Evolutionary conservation across 35 echinoderm and acorn worm species (phyloP), one percentile per base, ranked within the genome.

Genomic region (Anneissia japonica): DNA sequence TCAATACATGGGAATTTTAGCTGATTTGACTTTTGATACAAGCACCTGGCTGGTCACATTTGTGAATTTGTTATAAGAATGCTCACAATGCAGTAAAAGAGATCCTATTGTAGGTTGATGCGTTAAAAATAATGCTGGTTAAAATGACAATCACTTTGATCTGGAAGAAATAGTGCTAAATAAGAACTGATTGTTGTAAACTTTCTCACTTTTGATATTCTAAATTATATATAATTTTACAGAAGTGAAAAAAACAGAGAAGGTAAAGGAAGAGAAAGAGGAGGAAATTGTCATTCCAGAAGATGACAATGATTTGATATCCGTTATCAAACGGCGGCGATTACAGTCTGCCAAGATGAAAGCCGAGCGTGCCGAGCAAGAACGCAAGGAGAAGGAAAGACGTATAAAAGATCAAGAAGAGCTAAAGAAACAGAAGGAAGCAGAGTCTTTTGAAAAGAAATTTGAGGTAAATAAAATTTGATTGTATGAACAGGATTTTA

Each of bases 361-460:
- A 46, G 46, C 39, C 38, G 92, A 93, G 45, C 90, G 79, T 35
- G 91, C 86, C 17, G 87, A 89, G 38, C 89, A 89, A 34, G 87
- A 93, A 23, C 91, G 90, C 38, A 84, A 89, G 21, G 96, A 99
- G 32, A 88, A 37, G 39, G 92, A 94, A 79, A 91, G 95, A 86
- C 83, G 95, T 75, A 79, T 93, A 17, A 93, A 93, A 79, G 91
- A 90, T 74, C 85, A 97, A 34, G 95, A 93, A 38, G 89, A 88
- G 19, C 77, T 81, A 37, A 89, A 72, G 77, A 85, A 86, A 38
- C 88, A 91, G 74, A 90, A 75, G 32, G 91, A 76, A 72, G 88
- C 80, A 83, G 46, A 93, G 36, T 81, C 23, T 29, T 93, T 93
- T 82, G 85, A 93, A 77, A 88, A 93, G 83, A 90, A 86, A n/a